These are phyloP conservation scores for Ophioninae sp. DNA, from an alignment of 2,888 invertebrate genomes.

Conservation along the genomic window DNA sequence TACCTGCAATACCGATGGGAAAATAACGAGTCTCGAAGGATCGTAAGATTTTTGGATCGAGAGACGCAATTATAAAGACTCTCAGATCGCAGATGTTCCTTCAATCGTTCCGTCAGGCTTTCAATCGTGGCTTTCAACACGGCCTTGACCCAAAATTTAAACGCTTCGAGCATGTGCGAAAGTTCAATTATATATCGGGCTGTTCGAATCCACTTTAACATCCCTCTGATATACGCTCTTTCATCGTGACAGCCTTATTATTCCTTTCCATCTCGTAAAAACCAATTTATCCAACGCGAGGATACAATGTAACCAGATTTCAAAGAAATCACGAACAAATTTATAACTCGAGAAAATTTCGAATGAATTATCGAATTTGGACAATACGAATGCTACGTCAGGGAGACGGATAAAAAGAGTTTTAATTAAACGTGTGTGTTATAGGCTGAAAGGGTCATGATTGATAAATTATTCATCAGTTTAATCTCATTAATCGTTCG, in stretches of 20 bases:
- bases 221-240: not conserved
- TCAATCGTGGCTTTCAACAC: slow-evolving; percentile 22
- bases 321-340: slow-evolving; percentile 13
- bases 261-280: not conserved
- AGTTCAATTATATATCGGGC: slow-evolving; percentile 40
- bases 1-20: too few species aligned
- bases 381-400: not conserved
- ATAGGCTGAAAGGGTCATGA: not conserved
- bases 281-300: slow-evolving; percentile 3
- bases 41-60: not conserved
- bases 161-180: slow-evolving; percentile 36
- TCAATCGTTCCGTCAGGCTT: slow-evolving; percentile 8
- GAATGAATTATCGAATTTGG: slow-evolving; percentile 8
- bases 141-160: slow-evolving; percentile 38
- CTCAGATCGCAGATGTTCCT: slow-evolving; percentile 4
- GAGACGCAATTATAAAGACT: slow-evolving; percentile 15
- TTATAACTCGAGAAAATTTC: not conserved
- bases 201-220: slow-evolving; percentile 5
- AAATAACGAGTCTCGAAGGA: not conserved
- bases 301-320: slow-evolving; percentile 2
- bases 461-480: not conserved
- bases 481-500: not conserved
- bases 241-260: not conserved
- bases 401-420: not conserved
- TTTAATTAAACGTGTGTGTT: not conserved